Percentiles rank a stretch among this genome's conserved stretches.
phyloP scores from a whole-genome alignment of 2,113 vertebrate genomes.

The Trichechus manatus region DNA sequence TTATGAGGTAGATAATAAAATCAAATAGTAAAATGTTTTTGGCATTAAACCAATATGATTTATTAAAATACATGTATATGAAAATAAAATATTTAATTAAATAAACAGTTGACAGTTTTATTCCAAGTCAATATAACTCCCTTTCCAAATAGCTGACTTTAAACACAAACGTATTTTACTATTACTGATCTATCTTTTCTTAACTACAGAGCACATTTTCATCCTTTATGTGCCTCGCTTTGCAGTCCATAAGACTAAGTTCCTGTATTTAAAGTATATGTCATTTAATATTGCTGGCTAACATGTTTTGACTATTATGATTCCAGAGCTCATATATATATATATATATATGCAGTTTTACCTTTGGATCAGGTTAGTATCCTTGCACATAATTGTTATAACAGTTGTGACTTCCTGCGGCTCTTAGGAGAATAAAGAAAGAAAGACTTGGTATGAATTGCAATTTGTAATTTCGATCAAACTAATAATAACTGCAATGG shows the following conservation, averaged over 20 bases:
- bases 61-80: constrained; percentile 42
- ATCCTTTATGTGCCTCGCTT: background rate
- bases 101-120: constrained; percentile 50
- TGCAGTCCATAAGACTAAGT: background rate
- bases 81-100: constrained; percentile 49
- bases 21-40: constrained; percentile 48
- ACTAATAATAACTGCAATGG: background rate
- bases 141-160: constrained; percentile 41
- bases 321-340: background rate
- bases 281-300: constrained; percentile 32
- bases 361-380: background rate
- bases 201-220: background rate
- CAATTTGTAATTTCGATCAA: constrained; percentile 55
- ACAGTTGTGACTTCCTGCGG: background rate
- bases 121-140: constrained; percentile 6
- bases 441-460: constrained; percentile 25
- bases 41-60: constrained; percentile 35
- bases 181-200: constrained; percentile 53
- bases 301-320: background rate
- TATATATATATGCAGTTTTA: constrained; percentile 41
- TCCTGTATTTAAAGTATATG: background rate
- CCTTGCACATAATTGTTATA: background rate
- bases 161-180: constrained; percentile 23
- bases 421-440: constrained; percentile 9
- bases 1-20: constrained; percentile 58